Evolutionary conservation across 2,797 vertebrate species (phyloP).

Genomic region (Channa striata): DNA sequence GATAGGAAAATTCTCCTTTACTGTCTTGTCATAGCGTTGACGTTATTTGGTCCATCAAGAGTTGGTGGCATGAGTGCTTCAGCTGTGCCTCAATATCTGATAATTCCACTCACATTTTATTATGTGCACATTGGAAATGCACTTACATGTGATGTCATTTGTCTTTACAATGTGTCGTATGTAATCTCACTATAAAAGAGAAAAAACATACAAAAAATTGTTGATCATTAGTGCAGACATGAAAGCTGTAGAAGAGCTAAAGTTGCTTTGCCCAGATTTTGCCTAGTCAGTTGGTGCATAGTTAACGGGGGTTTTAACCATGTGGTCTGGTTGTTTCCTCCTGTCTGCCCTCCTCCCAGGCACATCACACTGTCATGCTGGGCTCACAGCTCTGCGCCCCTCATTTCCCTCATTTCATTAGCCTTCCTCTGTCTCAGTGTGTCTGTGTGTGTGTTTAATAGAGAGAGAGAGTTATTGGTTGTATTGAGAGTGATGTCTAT

Average conservation of each 20-base stretch:
- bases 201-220: not conserved
- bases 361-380: slow-evolving; percentile 26
- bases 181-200: too few species aligned
- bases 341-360: slow-evolving; percentile 23
- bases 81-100: too few species aligned
- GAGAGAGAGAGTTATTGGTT: slow-evolving; percentile 16
- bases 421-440: slow-evolving; percentile 46
- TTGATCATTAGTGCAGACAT: not conserved
- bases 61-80: too few species aligned
- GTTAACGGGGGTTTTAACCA: slow-evolving; percentile 1
- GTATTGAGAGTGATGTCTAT: slow-evolving; percentile 39
- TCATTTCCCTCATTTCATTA: slow-evolving; percentile 52
- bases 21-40: not conserved
- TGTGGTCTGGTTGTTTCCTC: slow-evolving; percentile 13
- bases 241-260: not conserved
- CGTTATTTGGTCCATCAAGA: not conserved
- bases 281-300: not conserved
- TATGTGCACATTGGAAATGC: not conserved
- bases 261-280: not conserved
- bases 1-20: not conserved
- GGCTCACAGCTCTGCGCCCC: slow-evolving; percentile 37
- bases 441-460: slow-evolving; percentile 6
- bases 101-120: not conserved
- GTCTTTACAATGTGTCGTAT: not conserved
- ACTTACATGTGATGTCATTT: not conserved